Base-by-base conservation (phyloP, 2,888 invertebrate genomes). In the Serrognathus titanus region DNA sequence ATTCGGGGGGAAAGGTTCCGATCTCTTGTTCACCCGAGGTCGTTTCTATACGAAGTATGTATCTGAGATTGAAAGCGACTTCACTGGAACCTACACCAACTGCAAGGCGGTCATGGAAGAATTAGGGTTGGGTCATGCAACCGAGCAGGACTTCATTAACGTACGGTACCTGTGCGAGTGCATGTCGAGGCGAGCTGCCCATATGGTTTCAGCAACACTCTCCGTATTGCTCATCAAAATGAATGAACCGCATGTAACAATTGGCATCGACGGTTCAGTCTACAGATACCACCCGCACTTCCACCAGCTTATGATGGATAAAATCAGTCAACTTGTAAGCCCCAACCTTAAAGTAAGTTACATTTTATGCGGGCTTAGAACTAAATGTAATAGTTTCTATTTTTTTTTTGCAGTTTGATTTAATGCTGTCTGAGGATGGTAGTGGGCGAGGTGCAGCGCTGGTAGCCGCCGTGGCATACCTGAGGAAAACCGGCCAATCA, bases 261-360 rank as follows among this genome's bases (percentile, higher is more conserved):
- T 98, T 54, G 98, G 95, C 63, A 93, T 98, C 69, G 98, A 98
- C 78, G 97, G 97, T 63, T 95, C 96, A 60, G 92, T 98, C 13
- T 98, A 96, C 81, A 87, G 97, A 69, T 96, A 90, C 83, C 97
- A 98, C 79, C 97, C 97, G 6, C 91, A 93, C 80, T 97, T 97
- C 85, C 94, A 96, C 78, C 85, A 92, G 76, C 85, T 96, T 70
- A 97, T 97, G 94, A 88, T 88, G 70, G 90, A 91, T 68, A 94
- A 93, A 79, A 94, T 94, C 66, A 79, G 83, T 52, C 82, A 87
- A 69, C 82, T 96, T 59, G 85, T 91, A 43, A 83, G 83, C 59
- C 88, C 90, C 1, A 85, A 85, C 59, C 82, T 92, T 63, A 84
- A 86, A 82, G 92, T 92, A 72, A 16, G 73, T 48, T 36, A n/a